Evolutionary conservation across 2,888 invertebrate genomes (phyloP).

Genomic region (Holacanthella duospinosa): DNA sequence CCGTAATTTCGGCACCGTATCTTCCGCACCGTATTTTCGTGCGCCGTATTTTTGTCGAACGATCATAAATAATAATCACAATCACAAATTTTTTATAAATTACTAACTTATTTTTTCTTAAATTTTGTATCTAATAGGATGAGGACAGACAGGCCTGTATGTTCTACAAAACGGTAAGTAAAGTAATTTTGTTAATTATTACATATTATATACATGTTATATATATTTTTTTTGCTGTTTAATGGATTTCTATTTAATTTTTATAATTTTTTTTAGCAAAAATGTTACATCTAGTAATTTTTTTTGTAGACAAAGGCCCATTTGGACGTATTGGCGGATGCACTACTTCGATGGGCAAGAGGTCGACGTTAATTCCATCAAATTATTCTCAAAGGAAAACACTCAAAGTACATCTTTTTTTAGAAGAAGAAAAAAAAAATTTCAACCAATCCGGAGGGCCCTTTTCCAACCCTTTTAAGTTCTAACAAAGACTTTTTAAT

Average conservation of each 20-base stretch:
- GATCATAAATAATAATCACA: too few species aligned
- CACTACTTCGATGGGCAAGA: conserved; percentile 83
- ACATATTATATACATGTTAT: too few species aligned
- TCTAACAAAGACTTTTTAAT: not conserved
- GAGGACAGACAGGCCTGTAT: conserved; percentile 87
- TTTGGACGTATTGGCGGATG: conserved; percentile 86
- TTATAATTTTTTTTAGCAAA: too few species aligned
- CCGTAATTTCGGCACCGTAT: too few species aligned
- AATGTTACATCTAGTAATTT: too few species aligned
- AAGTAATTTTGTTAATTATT: not conserved
- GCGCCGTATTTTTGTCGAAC: too few species aligned
- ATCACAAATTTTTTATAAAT: too few species aligned
- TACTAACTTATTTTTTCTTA: not conserved
- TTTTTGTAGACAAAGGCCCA: conserved; percentile 83
- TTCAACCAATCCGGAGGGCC: not conserved
- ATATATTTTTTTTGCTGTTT: too few species aligned
- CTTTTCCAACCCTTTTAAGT: not conserved
- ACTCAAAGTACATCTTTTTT: too few species aligned
- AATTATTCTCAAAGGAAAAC: not conserved
- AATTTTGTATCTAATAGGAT: conserved; percentile 50
- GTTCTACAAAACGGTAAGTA: conserved; percentile 90
- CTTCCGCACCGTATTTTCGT: too few species aligned
- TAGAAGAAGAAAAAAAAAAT: not conserved
- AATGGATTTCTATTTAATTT: too few species aligned
- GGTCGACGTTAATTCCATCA: conserved; percentile 45